Percentiles rank a stretch among this genome's conserved stretches.
These are phyloP conservation scores for Dicyrtomina minuta DNA, from an alignment of 2,888 invertebrate species.

Conservation along the genomic window DNA sequence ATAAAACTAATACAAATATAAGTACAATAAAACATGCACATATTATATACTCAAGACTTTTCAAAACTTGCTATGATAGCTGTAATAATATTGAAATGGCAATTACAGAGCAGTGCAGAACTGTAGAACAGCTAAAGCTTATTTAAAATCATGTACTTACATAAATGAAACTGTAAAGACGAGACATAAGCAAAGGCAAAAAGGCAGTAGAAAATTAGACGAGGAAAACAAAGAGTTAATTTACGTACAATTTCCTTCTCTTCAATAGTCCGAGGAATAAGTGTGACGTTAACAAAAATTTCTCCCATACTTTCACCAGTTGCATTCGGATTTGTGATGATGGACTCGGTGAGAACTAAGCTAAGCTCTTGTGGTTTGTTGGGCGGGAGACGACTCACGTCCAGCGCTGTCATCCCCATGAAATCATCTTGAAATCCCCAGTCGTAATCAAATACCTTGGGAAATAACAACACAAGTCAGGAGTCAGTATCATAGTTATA, in stretches of 20 bases:
- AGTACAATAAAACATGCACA: no score
- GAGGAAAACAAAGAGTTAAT: no score
- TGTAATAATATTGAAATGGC: no score
- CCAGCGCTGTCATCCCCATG: slow-evolving; percentile 88
- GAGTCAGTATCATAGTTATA: background rate
- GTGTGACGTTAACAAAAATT: slow-evolving; percentile 74
- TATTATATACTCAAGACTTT: no score
- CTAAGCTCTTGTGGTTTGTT: slow-evolving; percentile 68
- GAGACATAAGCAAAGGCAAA: no score
- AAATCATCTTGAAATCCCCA: slow-evolving; percentile 95
- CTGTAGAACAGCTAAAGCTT: no score
- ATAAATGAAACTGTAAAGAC: no score
- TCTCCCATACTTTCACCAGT: slow-evolving; percentile 70
- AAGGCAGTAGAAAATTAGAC: no score
- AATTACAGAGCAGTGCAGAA: no score
- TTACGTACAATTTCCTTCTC: slow-evolving; percentile 84
- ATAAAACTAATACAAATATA: no score
- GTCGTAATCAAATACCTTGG: slow-evolving; percentile 91
- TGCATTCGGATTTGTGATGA: slow-evolving; percentile 60
- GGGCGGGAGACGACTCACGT: slow-evolving; percentile 79
- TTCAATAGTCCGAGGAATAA: slow-evolving; percentile 91
- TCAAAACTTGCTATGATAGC: no score
- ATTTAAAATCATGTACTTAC: no score
- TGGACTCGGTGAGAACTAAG: slow-evolving; percentile 75
- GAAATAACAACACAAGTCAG: slow-evolving; percentile 16